Evolutionary conservation across 1,140 invertebrate genomes (phyloP).

Genomic region (Bombyx mandarina): DNA sequence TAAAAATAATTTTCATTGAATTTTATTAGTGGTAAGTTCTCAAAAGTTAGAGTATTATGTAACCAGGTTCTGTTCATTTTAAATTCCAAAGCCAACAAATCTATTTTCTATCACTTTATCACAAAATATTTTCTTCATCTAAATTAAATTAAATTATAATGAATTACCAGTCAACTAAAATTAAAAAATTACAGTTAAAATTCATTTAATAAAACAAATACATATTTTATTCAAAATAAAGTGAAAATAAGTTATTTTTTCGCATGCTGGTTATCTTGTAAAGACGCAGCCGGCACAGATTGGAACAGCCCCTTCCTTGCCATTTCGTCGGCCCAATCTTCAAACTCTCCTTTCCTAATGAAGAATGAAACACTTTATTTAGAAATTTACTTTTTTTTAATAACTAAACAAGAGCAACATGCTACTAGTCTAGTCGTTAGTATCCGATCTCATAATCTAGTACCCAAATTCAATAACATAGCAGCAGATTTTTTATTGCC

Average conservation of each 20-base stretch:
- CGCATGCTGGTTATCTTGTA: constrained; percentile 27
- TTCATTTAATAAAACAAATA: background rate
- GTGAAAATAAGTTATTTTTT: constrained; percentile 12
- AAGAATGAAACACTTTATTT: background rate
- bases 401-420: too few species aligned
- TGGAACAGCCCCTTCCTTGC: constrained; percentile 58
- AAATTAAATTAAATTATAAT: too few species aligned
- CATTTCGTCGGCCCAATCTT: constrained; percentile 61
- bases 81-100: background rate
- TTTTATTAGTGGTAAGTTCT: background rate
- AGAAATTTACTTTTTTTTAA: too few species aligned
- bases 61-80: background rate
- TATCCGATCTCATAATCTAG: too few species aligned
- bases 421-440: too few species aligned
- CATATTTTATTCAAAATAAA: background rate
- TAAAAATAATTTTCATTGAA: constrained; percentile 10
- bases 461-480: too few species aligned
- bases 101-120: too few species aligned
- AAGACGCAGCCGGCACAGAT: constrained; percentile 35
- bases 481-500: too few species aligned
- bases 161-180: too few species aligned
- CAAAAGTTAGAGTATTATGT: background rate
- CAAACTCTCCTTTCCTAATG: constrained; percentile 45
- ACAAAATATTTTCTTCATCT: too few species aligned
- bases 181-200: too few species aligned